A percentile compares a stretch with the other conserved stretches of the same genome.
Evolutionary conservation across 2,797 vertebrate genomes (phyloP).

Genomic region (Myoxocephalus aenaeus): DNA sequence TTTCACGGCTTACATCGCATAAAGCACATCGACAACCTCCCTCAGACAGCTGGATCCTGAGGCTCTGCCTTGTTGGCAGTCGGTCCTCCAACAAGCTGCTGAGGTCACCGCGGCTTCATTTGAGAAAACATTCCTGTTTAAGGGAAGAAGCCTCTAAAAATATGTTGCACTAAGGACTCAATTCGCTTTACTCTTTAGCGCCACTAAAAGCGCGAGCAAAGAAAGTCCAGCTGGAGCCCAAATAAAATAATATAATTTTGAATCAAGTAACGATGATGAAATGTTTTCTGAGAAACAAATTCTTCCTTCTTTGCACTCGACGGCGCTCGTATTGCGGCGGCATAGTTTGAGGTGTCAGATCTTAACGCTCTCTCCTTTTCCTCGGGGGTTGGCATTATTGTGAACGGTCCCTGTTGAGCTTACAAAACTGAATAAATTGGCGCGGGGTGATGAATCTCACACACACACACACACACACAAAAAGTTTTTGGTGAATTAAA

Average conservation of each 20-base stretch:
- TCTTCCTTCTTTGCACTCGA: no score
- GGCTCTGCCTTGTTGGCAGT: constrained; percentile 15
- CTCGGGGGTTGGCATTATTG: not conserved
- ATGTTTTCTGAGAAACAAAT: not conserved
- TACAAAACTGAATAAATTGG: not conserved
- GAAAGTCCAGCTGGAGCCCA: not conserved
- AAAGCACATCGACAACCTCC: constrained; percentile 5
- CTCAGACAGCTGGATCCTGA: constrained; percentile 30
- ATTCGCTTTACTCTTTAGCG: not conserved
- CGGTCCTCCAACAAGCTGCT: constrained; percentile 16
- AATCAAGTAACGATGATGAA: constrained; percentile 13
- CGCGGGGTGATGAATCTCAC: not conserved
- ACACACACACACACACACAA: no score
- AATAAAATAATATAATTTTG: not conserved
- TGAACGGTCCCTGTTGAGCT: not conserved
- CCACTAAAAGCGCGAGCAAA: not conserved
- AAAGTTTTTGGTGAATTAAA: not conserved
- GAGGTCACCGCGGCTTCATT: not conserved
- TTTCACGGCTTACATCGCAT: not conserved
- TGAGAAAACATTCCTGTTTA: not conserved
- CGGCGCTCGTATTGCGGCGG: no score
- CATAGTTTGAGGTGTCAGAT: no score
- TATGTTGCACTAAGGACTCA: not conserved
- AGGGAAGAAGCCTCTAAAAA: not conserved
- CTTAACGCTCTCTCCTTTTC: not conserved